Base-by-base conservation (phyloP, 1,140 invertebrate species). In the Drosophila biarmipes region DNA sequence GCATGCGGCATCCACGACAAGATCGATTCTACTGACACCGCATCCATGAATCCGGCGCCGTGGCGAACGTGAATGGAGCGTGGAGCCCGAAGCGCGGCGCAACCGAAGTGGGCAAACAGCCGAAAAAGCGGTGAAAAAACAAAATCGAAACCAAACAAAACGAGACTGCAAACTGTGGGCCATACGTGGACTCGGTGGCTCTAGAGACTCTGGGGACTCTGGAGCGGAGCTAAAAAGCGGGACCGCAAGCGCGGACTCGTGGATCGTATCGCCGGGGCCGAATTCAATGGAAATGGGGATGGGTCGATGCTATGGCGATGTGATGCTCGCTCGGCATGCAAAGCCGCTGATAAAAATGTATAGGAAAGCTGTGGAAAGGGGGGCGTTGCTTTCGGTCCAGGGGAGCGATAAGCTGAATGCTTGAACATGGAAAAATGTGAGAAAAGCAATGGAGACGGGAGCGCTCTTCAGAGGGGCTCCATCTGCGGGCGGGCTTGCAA, bases 1-100 rank as follows among this genome's bases (percentile, higher is more conserved):
- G 43, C 75, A 90, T 90, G 76, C 79, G 82, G 76, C 80, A 79
- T 66, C 74, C 76, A 72, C 87, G 89, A 89, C 87, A 90, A 90
- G 87, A 90, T 90, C 87, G 82, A 90, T 90, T 90, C 87, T 90
- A 90, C 87, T 90, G 82, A 90, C 81, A 55, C 49, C 68, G 46
- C 68, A 54, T 63, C 62, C 73, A 58, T 46, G 53, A 48, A 73
- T 74, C 72, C 61, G 58, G 43, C 38, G 31, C 62, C 42, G 38
- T 58, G 56, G 38, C 27, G 55, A 57, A 61, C 46, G 46, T 49
- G 46, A 49, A 31, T 49, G 46, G 46, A 49, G 31, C 46, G 27
- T 31, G 46, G 27, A 49, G 46, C 68, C 42, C 67, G 67, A 74
- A 67, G 63, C 63, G 29, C 63, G 51, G 63, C 62, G 27, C 43